Percentiles rank a stretch among this genome's conserved stretches.
Evolutionary conservation across 2,888 invertebrate genomes (phyloP).

Genomic region (Aporophyla lueneburgensis): DNA sequence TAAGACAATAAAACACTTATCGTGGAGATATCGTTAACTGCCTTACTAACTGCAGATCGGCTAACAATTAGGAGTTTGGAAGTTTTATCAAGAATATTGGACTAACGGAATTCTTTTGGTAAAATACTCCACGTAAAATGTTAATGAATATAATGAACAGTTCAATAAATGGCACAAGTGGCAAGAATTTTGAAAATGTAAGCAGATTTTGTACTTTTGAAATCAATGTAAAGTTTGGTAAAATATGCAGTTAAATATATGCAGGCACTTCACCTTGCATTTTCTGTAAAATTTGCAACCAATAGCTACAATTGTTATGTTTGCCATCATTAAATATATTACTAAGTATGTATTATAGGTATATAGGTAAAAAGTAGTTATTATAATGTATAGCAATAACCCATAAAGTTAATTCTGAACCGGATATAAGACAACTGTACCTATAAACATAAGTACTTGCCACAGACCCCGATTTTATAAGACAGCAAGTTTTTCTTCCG

Average conservation of each 20-base stretch:
- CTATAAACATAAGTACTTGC: conserved; percentile 56
- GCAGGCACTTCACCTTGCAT: neutral
- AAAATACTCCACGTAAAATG: neutral
- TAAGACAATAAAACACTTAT: conserved; percentile 66
- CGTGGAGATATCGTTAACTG: conserved; percentile 51
- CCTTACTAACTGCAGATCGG: conserved; percentile 44
- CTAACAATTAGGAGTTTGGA: conserved; percentile 34
- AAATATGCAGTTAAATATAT: neutral
- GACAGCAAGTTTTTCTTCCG: conserved; percentile 69
- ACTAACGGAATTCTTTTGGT: conserved; percentile 8
- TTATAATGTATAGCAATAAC: conserved; percentile 53
- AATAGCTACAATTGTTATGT: neutral
- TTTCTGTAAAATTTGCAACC: conserved; percentile 13
- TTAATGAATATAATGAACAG: neutral
- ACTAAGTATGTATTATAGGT: neutral
- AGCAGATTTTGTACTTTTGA: neutral
- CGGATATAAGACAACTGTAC: conserved; percentile 59
- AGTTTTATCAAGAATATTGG: conserved; percentile 31
- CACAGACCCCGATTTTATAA: conserved; percentile 53
- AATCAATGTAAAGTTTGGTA: conserved; percentile 20
- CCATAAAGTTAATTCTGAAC: conserved; percentile 58
- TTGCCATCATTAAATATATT: neutral
- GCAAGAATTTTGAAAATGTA: neutral
- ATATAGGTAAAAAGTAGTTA: conserved; percentile 28
- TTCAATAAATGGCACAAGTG: conserved; percentile 7